Percentiles rank a stretch among this genome's conserved stretches.
phyloP scores from a whole-genome alignment of 1,140 invertebrate genomes.

The Ganaspis sp. region DNA sequence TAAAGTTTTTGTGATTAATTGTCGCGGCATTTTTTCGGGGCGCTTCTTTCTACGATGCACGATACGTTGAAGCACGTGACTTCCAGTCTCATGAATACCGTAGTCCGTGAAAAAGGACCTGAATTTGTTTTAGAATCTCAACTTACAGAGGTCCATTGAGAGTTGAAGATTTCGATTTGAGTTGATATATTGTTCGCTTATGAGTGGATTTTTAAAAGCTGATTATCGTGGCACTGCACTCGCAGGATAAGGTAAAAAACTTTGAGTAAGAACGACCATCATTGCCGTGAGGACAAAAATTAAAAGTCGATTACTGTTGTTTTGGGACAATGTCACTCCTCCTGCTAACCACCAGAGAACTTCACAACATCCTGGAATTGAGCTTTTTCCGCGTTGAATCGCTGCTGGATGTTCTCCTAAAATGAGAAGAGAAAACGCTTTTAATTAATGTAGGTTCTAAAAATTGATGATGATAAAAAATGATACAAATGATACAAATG shows the following conservation, averaged over 20 bases:
- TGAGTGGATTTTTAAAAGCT: background rate
- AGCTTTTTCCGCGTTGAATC: slow-evolving; percentile 73
- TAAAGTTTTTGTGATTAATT: slow-evolving; percentile 3
- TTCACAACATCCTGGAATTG: slow-evolving; percentile 70
- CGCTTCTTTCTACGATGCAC: slow-evolving; percentile 56
- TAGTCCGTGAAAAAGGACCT: slow-evolving; percentile 8
- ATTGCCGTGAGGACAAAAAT: slow-evolving; percentile 66
- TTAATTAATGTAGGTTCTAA: background rate
- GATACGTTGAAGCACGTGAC: slow-evolving; percentile 35
- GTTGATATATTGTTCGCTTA: background rate
- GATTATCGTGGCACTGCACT: slow-evolving; percentile 67
- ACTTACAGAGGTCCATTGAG: background rate
- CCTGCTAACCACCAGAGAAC: slow-evolving; percentile 74
- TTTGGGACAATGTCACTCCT: slow-evolving; percentile 69
- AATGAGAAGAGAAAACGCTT: slow-evolving; percentile 43
- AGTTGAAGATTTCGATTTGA: background rate
- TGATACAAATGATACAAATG: too few species aligned
- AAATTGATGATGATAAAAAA: background rate
- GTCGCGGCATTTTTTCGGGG: slow-evolving; percentile 2
- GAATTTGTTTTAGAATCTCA: background rate
- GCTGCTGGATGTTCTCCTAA: slow-evolving; percentile 74
- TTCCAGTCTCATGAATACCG: slow-evolving; percentile 24
- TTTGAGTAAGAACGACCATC: slow-evolving; percentile 67
- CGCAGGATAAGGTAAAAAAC: slow-evolving; percentile 63
- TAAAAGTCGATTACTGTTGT: slow-evolving; percentile 68